Evolutionary conservation across 2,888 invertebrate species (phyloP).

Genomic region (Nesidiocoris tenuis): DNA sequence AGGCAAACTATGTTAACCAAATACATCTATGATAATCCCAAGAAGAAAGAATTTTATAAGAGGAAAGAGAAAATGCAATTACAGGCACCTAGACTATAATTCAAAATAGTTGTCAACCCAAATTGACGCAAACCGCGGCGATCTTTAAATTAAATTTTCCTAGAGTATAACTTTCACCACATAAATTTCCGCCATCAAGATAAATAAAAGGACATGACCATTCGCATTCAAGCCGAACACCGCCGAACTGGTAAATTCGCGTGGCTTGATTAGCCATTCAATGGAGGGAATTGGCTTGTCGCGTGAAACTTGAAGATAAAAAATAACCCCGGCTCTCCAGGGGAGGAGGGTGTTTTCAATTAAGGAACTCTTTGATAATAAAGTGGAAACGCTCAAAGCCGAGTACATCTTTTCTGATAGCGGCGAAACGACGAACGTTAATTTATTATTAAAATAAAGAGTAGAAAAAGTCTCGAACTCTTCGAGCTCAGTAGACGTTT

Average conservation of each 20-base stretch:
- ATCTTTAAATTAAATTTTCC: too few species aligned
- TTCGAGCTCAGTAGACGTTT: not conserved
- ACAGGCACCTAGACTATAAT: too few species aligned
- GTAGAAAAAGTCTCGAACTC: not conserved
- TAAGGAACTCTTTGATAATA: not conserved
- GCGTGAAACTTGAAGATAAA: constrained; percentile 25
- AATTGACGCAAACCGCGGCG: too few species aligned
- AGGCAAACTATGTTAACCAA: too few species aligned
- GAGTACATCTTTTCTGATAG: not conserved
- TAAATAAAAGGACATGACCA: too few species aligned
- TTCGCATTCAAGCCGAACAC: too few species aligned
- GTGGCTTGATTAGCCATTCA: not conserved
- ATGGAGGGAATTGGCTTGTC: constrained; percentile 29
- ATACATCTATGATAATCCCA: too few species aligned
- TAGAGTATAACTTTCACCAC: too few species aligned
- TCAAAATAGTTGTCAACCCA: too few species aligned
- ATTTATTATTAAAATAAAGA: not conserved
- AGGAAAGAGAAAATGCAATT: too few species aligned
- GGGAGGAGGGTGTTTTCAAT: constrained; percentile 33
- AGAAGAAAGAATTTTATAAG: too few species aligned
- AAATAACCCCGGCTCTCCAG: not conserved
- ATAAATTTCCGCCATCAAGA: too few species aligned
- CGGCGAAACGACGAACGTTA: not conserved
- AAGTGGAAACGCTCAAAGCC: not conserved
- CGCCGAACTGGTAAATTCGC: not conserved